phyloP scores from a whole-genome alignment of 2,888 invertebrate species.

The Hoplodrina ambigua region DNA sequence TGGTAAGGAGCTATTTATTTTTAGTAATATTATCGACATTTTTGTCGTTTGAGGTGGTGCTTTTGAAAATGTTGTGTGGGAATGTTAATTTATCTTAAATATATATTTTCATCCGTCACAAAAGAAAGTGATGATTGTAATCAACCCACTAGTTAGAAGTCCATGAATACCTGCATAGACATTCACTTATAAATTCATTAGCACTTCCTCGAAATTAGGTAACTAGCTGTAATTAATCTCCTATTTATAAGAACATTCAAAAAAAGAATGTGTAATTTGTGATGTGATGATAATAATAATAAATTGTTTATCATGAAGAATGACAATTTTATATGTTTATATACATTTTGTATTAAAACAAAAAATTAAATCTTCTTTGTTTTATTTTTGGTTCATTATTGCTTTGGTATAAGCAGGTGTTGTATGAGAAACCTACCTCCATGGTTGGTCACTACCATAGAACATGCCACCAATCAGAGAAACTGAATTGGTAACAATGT shows the following conservation, averaged over 20 bases:
- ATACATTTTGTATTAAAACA: slow-evolving; percentile 60
- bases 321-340: slow-evolving; percentile 60
- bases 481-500: too few species aligned
- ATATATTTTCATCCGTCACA: neutral
- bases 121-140: neutral
- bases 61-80: slow-evolving; percentile 68
- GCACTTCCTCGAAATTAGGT: slow-evolving; percentile 82
- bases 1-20: slow-evolving; percentile 72
- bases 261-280: slow-evolving; percentile 60
- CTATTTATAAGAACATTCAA: slow-evolving; percentile 45
- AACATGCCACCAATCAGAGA: too few species aligned
- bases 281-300: slow-evolving; percentile 55
- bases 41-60: slow-evolving; percentile 83
- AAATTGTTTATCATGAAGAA: slow-evolving; percentile 40
- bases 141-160: neutral
- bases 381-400: slow-evolving; percentile 15
- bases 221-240: slow-evolving; percentile 50
- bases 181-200: slow-evolving; percentile 69
- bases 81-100: neutral
- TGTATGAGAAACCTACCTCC: too few species aligned
- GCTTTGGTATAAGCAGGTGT: neutral
- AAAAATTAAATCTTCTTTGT: slow-evolving; percentile 33
- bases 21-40: slow-evolving; percentile 55
- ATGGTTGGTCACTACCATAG: too few species aligned
- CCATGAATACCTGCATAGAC: neutral